These are phyloP conservation scores for Drosophila punjabiensis DNA, from an alignment of 1,140 invertebrate species.

Conservation along the genomic window DNA sequence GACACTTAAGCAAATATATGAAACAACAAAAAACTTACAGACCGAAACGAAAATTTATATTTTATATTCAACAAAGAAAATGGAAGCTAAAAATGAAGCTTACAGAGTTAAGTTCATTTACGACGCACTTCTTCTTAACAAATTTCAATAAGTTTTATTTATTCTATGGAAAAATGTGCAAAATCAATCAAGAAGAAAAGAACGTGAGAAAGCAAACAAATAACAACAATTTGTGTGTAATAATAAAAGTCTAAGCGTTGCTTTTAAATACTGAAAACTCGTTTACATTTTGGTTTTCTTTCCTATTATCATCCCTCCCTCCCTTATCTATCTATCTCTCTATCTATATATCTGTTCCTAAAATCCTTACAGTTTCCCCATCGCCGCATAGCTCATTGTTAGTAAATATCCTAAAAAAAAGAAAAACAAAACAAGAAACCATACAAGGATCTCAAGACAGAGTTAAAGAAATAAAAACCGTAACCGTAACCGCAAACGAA, in stretches of 20 bases:
- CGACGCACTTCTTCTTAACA: constrained; percentile 60
- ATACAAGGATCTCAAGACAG: constrained; percentile 62
- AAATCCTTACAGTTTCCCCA: neutral
- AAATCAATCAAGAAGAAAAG: constrained; percentile 35
- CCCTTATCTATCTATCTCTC: neutral
- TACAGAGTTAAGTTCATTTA: constrained; percentile 55
- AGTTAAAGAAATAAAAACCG: constrained; percentile 45
- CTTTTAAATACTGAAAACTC: constrained; percentile 72
- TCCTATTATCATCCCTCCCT: neutral
- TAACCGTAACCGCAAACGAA: constrained; percentile 26
- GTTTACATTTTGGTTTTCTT: constrained; percentile 46
- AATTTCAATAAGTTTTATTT: constrained; percentile 74
- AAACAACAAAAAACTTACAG: constrained; percentile 41
- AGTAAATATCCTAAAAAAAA: constrained; percentile 33
- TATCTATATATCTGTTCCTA: neutral
- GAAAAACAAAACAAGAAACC: constrained; percentile 14
- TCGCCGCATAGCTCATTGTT: constrained; percentile 42
- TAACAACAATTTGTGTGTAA: constrained; percentile 63
- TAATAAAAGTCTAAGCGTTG: constrained; percentile 79
- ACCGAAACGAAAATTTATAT: constrained; percentile 41
- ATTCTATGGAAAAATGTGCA: constrained; percentile 72
- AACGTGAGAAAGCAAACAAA: constrained; percentile 57
- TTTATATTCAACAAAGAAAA: constrained; percentile 35
- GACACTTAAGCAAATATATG: constrained; percentile 58
- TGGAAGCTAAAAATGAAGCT: constrained; percentile 34